Evolutionary conservation across 2,888 invertebrate species (phyloP).

Genomic region (Sphecodes monilicornis): DNA sequence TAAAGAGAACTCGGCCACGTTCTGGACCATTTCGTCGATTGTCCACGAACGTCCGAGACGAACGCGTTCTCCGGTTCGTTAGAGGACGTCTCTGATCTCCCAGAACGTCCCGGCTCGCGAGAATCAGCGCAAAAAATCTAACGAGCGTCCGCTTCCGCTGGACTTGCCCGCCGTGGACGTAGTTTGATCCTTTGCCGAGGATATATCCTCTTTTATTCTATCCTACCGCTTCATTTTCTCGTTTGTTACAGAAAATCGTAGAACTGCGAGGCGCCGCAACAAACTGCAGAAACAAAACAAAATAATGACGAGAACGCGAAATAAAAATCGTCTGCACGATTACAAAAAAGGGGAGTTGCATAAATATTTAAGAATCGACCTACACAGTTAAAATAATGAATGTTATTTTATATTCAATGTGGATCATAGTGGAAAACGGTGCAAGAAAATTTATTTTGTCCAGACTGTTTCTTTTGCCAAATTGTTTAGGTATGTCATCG

Average conservation of each 20-base stretch:
- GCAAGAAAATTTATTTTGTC: too few relatives aligned
- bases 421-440: too few relatives aligned
- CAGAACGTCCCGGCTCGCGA: not conserved
- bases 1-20: not conserved
- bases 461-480: too few relatives aligned
- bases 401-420: too few relatives aligned
- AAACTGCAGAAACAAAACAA: not conserved
- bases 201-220: slow-evolving; percentile 32
- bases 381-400: too few relatives aligned
- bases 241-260: not conserved
- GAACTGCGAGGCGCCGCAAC: slow-evolving; percentile 10
- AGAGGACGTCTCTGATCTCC: slow-evolving; percentile 22
- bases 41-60: slow-evolving; percentile 20
- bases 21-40: slow-evolving; percentile 16
- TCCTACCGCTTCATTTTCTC: not conserved
- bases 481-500: too few relatives aligned
- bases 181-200: not conserved
- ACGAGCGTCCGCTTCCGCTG: slow-evolving; percentile 48
- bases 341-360: too few relatives aligned
- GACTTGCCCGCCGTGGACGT: slow-evolving; percentile 35
- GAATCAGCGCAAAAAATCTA: slow-evolving; percentile 48
- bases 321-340: too few relatives aligned
- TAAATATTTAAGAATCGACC: too few relatives aligned
- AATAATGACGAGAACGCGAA: too few relatives aligned
- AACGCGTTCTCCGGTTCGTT: slow-evolving; percentile 54